Conservation (phyloP, 64 coral and sea anemone genomes). For the Stichodactyla helianthus region DNA sequence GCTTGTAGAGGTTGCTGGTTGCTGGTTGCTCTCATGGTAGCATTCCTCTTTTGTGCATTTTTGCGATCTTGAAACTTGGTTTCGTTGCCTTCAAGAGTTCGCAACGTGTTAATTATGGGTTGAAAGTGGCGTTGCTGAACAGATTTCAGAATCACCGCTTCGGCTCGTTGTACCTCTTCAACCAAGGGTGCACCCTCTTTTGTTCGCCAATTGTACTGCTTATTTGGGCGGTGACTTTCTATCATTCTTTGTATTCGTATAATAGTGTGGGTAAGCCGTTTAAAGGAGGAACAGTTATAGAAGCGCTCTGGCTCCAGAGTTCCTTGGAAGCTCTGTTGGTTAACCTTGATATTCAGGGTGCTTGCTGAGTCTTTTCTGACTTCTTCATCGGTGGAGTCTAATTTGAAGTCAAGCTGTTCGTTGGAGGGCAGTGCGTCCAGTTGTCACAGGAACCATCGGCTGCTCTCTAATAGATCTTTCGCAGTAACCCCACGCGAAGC, state of each 20-base stretch:
- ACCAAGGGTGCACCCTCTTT: slow-evolving; percentile 39
- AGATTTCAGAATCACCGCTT: slow-evolving; percentile 25
- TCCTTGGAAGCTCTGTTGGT: not conserved
- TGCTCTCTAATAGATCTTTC: not conserved
- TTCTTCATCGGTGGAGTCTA: slow-evolving; percentile 7
- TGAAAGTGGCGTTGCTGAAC: not conserved
- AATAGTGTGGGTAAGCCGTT: slow-evolving; percentile 38
- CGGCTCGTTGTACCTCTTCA: slow-evolving; percentile 24
- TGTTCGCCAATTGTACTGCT: slow-evolving; percentile 62
- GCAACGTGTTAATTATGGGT: not conserved
- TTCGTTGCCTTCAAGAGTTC: slow-evolving; percentile 22
- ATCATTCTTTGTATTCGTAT: slow-evolving; percentile 55
- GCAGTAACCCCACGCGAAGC: slow-evolving; percentile 8
- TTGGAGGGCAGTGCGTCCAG: not conserved
- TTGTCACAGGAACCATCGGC: slow-evolving; percentile 9
- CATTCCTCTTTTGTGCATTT: not conserved
- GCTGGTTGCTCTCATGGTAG: not conserved
- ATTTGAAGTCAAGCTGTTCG: not conserved
- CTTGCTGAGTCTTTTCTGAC: slow-evolving; percentile 10
- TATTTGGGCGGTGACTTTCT: slow-evolving; percentile 39
- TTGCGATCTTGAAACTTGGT: slow-evolving; percentile 17
- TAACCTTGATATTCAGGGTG: not conserved
- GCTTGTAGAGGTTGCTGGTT: slow-evolving; percentile 46
- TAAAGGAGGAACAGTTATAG: slow-evolving; percentile 30
- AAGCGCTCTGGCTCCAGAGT: slow-evolving; percentile 38